Evolutionary conservation across 2,888 invertebrate genomes (phyloP), one percentile per base, ranked within the genome.

Genomic region (Cancer borealis): DNA sequence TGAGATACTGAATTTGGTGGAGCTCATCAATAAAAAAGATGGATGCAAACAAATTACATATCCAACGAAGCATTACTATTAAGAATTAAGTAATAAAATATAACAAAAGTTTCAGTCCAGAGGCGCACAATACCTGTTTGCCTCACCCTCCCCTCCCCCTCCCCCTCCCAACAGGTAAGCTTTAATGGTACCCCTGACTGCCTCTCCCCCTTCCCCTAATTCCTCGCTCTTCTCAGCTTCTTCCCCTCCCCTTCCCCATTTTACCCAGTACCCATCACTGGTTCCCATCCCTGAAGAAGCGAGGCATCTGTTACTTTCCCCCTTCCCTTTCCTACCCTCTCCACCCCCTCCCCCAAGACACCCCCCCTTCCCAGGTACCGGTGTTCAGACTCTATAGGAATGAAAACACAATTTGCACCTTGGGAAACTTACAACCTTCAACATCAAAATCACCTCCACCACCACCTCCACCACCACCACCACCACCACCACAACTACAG

Each of bases 41-140:
- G 30, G 79, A 79, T 79, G 79, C 79, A 79, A 79, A 79, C 79
- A 79, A 79, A 79, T 79, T 79, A 79, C 79, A 79, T 79, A 79
- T 79, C 30, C 30, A 26, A 79, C 30, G 30, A 79, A 79, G 12
- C 10, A 79, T 79, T 79, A 79, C 79, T 26, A 79, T 79, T 79
- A 79, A 30, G 79, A 79, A 79, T 79, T 79, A 79, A 79, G 79
- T 79, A 79, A 79, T 79, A 79, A 79, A 79, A 79, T 79, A 30
- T 79, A 79, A 79, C 79, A 79, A 79, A 26, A 79, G 30, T 79
- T 79, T 30, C 79, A 79, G 79, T 30, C 79, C 79, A 79, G 79
- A 79, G 79, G 79, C 79, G 79, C 79, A 26, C 30, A 79, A 79
- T 79, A 79, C 79, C 79, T 26, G 79, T 79, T 79, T 79, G 79